Percentiles rank a stretch among this genome's conserved stretches.
Conservation (phyloP, 1,140 invertebrate species). For the Eciton burchellii region DNA sequence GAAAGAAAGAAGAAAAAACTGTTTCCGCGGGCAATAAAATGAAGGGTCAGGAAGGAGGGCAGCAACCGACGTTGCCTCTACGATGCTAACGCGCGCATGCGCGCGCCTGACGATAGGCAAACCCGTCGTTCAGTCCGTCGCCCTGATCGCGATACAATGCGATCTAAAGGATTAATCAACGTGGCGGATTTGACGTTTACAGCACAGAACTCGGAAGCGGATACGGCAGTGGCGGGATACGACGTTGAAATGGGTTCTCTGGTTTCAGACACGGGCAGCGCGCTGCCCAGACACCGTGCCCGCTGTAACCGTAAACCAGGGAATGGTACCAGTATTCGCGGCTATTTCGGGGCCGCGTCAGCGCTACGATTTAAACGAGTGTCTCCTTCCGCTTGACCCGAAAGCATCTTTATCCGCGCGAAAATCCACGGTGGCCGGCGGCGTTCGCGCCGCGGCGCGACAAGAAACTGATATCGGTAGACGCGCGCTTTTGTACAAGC, state of each 20-base stretch:
- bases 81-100: neutral
- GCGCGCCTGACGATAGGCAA: neutral
- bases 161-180: conserved; percentile 40
- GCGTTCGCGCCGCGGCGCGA: no score
- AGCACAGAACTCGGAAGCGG: conserved; percentile 49
- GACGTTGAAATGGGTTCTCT: conserved; percentile 68
- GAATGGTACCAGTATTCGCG: conserved; percentile 74
- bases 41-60: neutral
- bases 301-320: conserved; percentile 75
- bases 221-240: conserved; percentile 38
- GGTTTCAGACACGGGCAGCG: conserved; percentile 74
- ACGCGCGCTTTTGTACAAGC: neutral
- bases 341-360: conserved; percentile 74
- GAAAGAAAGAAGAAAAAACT: no score
- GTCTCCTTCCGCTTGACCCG: conserved; percentile 70
- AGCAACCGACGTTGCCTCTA: neutral
- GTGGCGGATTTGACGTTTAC: conserved; percentile 46
- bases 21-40: no score
- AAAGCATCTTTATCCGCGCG: conserved; percentile 71
- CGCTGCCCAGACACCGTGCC: conserved; percentile 74
- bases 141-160: conserved; percentile 26
- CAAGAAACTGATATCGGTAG: neutral
- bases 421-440: conserved; percentile 8
- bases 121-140: neutral
- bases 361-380: conserved; percentile 73